A percentile compares a stretch with the other conserved stretches of the same genome.
These are phyloP conservation scores for Callaeas wilsoni DNA, from an alignment of 2,113 vertebrate species.

Conservation along the genomic window DNA sequence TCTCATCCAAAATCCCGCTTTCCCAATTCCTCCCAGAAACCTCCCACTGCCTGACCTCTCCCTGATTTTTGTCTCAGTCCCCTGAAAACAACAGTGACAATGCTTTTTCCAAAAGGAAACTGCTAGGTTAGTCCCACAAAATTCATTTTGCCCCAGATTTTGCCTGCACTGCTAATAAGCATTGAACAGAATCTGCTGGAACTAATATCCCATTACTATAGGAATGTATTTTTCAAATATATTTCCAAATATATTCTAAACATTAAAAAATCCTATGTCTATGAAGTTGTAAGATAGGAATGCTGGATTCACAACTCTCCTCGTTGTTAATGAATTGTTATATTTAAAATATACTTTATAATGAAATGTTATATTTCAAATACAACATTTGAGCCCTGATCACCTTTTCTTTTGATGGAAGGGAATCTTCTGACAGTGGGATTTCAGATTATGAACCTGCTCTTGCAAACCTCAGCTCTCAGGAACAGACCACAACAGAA, in stretches of 20 bases:
- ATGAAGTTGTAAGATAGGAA: not conserved
- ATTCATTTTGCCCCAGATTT: not conserved
- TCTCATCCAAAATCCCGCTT: not conserved
- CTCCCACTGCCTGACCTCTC: not conserved
- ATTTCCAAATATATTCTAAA: not conserved
- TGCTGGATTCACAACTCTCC: not conserved
- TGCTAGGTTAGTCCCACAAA: not conserved
- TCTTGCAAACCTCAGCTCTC: not conserved
- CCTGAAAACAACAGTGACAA: not conserved
- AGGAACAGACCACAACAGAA: not conserved
- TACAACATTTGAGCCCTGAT: not conserved
- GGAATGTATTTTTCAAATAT: not conserved
- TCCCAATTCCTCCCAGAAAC: not conserved
- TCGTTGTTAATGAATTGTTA: not conserved
- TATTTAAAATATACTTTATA: not conserved
- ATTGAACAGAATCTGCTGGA: not conserved
- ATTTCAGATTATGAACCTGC: not conserved
- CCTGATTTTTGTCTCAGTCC: not conserved
- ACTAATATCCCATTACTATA: too few relatives aligned
- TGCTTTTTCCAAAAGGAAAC: not conserved
- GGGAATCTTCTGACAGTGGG: not conserved
- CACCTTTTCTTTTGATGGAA: not conserved
- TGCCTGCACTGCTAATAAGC: not conserved
- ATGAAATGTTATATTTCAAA: not conserved
- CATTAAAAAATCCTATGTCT: not conserved